Evolutionary conservation across 2,113 vertebrate genomes (phyloP).

Genomic region (Carlito syrichta): DNA sequence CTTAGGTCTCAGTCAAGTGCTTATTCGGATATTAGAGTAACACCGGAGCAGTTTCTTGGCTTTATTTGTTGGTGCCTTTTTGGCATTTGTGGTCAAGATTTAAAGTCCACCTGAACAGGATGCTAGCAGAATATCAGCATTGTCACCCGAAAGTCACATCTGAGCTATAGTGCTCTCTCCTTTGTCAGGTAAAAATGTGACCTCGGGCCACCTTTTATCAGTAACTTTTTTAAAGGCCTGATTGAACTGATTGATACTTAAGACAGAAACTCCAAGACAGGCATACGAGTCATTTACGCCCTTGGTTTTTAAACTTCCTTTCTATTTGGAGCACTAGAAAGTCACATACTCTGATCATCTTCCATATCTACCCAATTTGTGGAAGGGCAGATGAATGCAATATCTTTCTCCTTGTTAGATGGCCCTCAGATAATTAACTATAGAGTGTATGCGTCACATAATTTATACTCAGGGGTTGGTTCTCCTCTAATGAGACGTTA

Average conservation of each 20-base stretch:
- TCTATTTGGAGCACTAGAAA: neutral
- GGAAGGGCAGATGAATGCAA: neutral
- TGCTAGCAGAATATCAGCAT: neutral
- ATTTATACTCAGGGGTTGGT: neutral
- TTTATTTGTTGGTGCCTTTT: neutral
- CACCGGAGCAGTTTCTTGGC: neutral
- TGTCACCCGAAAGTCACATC: neutral
- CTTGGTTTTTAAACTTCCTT: neutral
- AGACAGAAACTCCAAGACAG: neutral
- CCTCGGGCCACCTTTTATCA: neutral
- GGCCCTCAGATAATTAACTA: neutral
- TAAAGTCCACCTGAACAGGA: neutral
- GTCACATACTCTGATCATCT: neutral
- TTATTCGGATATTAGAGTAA: neutral
- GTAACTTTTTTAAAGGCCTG: neutral
- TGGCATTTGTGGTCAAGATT: neutral
- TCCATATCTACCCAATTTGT: neutral
- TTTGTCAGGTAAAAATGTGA: neutral
- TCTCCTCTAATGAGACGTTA: neutral
- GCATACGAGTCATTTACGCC: neutral
- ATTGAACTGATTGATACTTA: neutral
- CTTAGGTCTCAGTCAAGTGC: neutral
- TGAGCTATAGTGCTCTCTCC: neutral
- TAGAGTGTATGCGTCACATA: neutral
- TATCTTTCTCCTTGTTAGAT: too few relatives aligned